These are phyloP conservation scores for Sinelater perroti DNA, from an alignment of 2,888 invertebrate genomes.

Conservation along the genomic window DNA sequence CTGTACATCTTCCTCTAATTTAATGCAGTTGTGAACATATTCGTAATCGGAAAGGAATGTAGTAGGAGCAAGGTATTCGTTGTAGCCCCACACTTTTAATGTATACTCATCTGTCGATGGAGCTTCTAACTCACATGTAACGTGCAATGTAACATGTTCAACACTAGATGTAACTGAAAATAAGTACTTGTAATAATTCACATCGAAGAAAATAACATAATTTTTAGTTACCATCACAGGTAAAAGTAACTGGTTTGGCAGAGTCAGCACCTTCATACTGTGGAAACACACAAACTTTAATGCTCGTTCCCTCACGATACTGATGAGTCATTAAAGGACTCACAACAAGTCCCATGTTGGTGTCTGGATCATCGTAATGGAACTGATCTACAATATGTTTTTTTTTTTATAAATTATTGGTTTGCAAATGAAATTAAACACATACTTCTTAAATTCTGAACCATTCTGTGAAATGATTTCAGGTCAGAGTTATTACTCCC, in stretches of 20 bases:
- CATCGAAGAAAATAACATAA: too few relatives aligned
- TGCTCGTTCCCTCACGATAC: conserved; percentile 81
- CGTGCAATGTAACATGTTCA: conserved; percentile 85
- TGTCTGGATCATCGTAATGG: conserved; percentile 74
- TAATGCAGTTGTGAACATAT: conserved; percentile 92
- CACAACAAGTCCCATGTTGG: conserved; percentile 89
- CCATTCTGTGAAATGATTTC: conserved; percentile 83
- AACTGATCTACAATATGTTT: conserved; percentile 75
- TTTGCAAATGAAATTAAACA: too few relatives aligned
- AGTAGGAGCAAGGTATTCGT: conserved; percentile 87
- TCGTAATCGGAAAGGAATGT: conserved; percentile 89
- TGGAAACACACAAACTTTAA: conserved; percentile 86
- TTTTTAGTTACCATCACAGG: conserved; percentile 82
- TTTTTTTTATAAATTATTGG: too few relatives aligned
- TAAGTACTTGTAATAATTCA: too few relatives aligned
- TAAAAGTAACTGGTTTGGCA: conserved; percentile 79
- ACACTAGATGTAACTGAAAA: conserved; percentile 84
- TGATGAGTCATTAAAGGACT: conserved; percentile 86
- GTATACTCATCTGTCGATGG: conserved; percentile 63
- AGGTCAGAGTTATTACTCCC: conserved; percentile 74
- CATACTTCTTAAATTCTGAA: conserved; percentile 80
- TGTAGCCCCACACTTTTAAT: conserved; percentile 83
- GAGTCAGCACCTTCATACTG: conserved; percentile 61
- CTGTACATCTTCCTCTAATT: conserved; percentile 87
- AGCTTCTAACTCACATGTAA: conserved; percentile 81